Evolutionary conservation across 64 coral and sea anemone species (phyloP), one percentile per base, ranked within the genome.

Genomic region (Anthopleura sola): DNA sequence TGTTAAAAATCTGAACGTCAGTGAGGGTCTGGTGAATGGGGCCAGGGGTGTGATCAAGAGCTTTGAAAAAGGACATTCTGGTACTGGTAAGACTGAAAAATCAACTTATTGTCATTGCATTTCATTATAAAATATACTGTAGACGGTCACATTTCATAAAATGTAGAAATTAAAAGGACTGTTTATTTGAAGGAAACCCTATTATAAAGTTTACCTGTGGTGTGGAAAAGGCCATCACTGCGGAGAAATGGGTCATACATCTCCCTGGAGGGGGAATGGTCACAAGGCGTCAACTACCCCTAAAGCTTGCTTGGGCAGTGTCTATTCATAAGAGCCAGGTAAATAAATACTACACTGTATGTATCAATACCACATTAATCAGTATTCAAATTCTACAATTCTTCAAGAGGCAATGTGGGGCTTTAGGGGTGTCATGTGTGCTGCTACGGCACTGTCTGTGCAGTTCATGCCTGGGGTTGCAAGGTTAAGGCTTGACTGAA

Each of bases 261-360:
- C 83, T 89, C 69, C 55, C 90, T n/a, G 87, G 80, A 55, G 97
- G 97, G 36, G 85, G 75, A 24, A 80, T 91, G 68, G 86, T 99
- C 23, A 94, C 97, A 31, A 85, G 97, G 17, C 77, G 84, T 60
- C 97, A 99, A 60, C 79, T 99, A 48, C 97, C 97, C 75, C 84
- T 99, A 16, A 94, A 99, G 87, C 75, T 99, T 60, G 97, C 97
- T 11, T 99, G 97, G 97, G 97, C 97, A 23, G 93, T 99, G 20
- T 99, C 97, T 50, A 94, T 99, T 58, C 97, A 99, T 62, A 99
- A 99, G 82, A 99, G 97, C 80, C 97, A 99, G 89, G 97, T 99
- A 92, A 60, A 71, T 33, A 71, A 66, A n/a, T 29, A 8, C 40
- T 44, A 44, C 9, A n/a, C n/a, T n/a, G n/a, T n/a, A n/a, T n/a